These are phyloP conservation scores for Plectropomus leopardus DNA, from an alignment of 2,113 vertebrate genomes.

Conservation along the genomic window DNA sequence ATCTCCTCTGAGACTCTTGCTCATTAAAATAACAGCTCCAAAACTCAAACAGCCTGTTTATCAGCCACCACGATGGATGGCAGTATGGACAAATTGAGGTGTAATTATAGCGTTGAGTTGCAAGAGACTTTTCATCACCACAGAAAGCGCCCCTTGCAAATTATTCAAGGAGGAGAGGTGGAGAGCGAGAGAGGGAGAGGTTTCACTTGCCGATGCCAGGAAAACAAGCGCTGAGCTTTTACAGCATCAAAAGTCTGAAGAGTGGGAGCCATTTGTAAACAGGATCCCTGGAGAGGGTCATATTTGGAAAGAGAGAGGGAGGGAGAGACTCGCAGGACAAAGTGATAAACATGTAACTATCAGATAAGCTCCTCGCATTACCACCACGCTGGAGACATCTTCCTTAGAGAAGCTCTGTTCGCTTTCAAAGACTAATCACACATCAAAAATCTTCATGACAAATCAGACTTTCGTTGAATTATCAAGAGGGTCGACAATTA, in stretches of 20 bases:
- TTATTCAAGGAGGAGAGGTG: slow-evolving; percentile 54
- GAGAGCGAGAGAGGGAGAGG: slow-evolving; percentile 10
- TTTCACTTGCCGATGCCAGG: slow-evolving; percentile 41
- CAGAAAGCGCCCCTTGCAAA: slow-evolving; percentile 49
- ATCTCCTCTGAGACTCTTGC: slow-evolving; percentile 56
- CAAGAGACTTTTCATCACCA: slow-evolving; percentile 56
- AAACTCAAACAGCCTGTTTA: slow-evolving; percentile 67
- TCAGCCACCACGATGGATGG: slow-evolving; percentile 34
- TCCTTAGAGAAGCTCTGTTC: not conserved
- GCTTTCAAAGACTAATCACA: slow-evolving; percentile 32
- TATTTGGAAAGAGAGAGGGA: slow-evolving; percentile 46
- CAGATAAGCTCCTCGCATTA: slow-evolving; percentile 34
- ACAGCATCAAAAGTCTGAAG: slow-evolving; percentile 45
- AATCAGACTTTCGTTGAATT: slow-evolving; percentile 13
- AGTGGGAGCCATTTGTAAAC: slow-evolving; percentile 55
- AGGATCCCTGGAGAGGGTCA: slow-evolving; percentile 49
- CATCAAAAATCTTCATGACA: slow-evolving; percentile 37
- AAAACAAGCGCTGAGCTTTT: slow-evolving; percentile 54
- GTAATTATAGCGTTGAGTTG: slow-evolving; percentile 70
- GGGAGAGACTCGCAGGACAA: slow-evolving; percentile 28
- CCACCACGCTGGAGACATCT: slow-evolving; percentile 22
- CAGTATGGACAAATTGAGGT: slow-evolving; percentile 59
- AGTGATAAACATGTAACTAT: slow-evolving; percentile 37
- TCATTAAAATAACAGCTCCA: slow-evolving; percentile 66
- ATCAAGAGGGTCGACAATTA: not conserved